These are phyloP conservation scores for Teleogryllus oceanicus DNA, from an alignment of 2,888 invertebrate genomes.

Conservation along the genomic window DNA sequence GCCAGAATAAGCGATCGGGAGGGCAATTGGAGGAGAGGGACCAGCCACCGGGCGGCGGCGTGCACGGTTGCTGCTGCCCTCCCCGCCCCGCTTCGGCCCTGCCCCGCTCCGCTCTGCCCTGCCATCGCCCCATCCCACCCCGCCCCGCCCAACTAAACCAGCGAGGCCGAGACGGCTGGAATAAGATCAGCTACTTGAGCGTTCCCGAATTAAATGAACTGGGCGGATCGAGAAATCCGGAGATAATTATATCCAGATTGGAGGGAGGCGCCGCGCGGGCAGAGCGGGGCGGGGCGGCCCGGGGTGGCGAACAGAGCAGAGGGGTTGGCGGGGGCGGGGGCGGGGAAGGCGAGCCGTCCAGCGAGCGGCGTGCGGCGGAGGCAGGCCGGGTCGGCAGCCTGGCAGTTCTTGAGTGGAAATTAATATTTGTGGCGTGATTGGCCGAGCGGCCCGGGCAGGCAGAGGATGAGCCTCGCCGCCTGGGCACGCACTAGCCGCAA, in stretches of 20 bases:
- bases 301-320: too few species aligned
- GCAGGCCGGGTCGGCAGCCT: too few species aligned
- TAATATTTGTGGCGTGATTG: background rate
- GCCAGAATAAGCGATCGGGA: too few species aligned
- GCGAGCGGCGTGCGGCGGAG: background rate
- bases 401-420: background rate
- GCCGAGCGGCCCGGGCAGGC: background rate
- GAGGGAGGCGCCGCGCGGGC: too few species aligned
- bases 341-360: too few species aligned
- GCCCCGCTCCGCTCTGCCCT: too few species aligned
- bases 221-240: conserved; percentile 8
- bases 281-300: too few species aligned
- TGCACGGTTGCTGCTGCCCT: too few species aligned
- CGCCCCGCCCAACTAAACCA: background rate
- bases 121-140: background rate
- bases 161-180: background rate
- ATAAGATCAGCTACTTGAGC: conserved; percentile 1
- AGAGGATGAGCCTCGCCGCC: background rate
- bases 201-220: conserved; percentile 18
- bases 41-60: too few species aligned
- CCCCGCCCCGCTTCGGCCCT: too few species aligned
- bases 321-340: too few species aligned
- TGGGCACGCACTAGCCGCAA: background rate
- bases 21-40: too few species aligned
- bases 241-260: conserved; percentile 18